These are phyloP conservation scores for Anthrax anthrax DNA, from an alignment of 2,888 invertebrate genomes.

Conservation along the genomic window DNA sequence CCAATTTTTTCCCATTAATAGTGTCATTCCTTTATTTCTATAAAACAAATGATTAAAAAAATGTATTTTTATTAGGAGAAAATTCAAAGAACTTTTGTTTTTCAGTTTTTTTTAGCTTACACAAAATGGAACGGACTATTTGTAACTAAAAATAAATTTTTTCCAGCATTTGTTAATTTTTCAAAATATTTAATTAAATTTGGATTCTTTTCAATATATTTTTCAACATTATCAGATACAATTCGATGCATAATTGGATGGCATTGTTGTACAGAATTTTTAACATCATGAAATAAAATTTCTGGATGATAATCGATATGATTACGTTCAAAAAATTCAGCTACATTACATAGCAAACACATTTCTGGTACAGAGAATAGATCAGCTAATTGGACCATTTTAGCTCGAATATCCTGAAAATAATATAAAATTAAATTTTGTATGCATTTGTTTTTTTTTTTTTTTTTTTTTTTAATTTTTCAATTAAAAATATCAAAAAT, in stretches of 20 bases:
- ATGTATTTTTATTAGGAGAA: too few relatives aligned
- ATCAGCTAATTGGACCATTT: constrained; percentile 92
- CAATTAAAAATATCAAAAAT: too few relatives aligned
- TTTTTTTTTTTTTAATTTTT: not conserved
- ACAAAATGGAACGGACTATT: constrained; percentile 95
- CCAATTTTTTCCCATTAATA: constrained; percentile 80
- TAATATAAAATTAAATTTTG: constrained; percentile 36
- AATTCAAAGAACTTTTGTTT: not conserved
- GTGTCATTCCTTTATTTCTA: constrained; percentile 83
- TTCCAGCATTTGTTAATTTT: constrained; percentile 55
- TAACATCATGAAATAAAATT: constrained; percentile 86
- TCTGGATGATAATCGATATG: constrained; percentile 90
- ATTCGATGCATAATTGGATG: constrained; percentile 82
- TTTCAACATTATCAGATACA: constrained; percentile 65
- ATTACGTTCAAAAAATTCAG: constrained; percentile 80
- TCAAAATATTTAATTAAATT: constrained; percentile 61
- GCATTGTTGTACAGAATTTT: constrained; percentile 75
- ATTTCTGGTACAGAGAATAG: constrained; percentile 95
- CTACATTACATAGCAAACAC: constrained; percentile 82
- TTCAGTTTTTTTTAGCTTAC: constrained; percentile 44
- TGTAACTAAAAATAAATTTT: constrained; percentile 88
- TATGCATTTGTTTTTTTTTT: not conserved
- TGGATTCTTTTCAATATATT: constrained; percentile 64
- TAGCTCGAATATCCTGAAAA: constrained; percentile 30
- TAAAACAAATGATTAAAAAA: constrained; percentile 6